phyloP scores from a whole-genome alignment of 37 sponge, comb jelly and placozoan species.

The Halisarca cf. caerulea region DNA sequence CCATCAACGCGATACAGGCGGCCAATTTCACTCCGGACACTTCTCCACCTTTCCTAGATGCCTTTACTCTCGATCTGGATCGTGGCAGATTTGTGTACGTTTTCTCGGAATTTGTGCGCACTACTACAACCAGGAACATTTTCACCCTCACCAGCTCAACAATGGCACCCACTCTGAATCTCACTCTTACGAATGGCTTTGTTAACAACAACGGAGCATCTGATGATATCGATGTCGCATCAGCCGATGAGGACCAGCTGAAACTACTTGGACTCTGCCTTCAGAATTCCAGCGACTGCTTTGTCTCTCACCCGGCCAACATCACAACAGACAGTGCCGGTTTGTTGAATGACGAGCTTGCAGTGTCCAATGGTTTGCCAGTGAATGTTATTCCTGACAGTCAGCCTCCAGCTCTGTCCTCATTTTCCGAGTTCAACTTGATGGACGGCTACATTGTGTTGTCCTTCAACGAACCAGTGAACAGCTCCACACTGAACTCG shows the following conservation, averaged over 20 bases:
- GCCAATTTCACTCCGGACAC: constrained; percentile 73
- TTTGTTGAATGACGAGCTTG: not conserved
- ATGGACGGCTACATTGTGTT: constrained; percentile 57
- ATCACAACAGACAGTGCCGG: constrained; percentile 42
- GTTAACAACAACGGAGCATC: not conserved
- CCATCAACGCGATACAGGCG: constrained; percentile 63
- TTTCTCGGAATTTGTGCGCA: constrained; percentile 58
- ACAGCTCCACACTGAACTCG: constrained; percentile 49
- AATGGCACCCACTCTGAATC: not conserved
- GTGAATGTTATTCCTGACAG: constrained; percentile 50
- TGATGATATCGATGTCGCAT: not conserved
- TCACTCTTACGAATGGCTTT: constrained; percentile 25
- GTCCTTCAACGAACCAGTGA: constrained; percentile 76
- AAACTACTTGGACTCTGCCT: constrained; percentile 50
- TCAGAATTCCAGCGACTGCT: constrained; percentile 41
- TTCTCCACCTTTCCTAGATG: constrained; percentile 61
- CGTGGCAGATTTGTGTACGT: constrained; percentile 45
- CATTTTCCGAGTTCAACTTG: constrained; percentile 68
- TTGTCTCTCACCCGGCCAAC: constrained; percentile 41
- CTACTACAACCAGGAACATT: not conserved
- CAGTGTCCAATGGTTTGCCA: not conserved
- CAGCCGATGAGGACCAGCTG: constrained; percentile 23
- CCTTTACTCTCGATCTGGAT: constrained; percentile 64
- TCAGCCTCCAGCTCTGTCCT: constrained; percentile 42
- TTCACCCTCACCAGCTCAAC: constrained; percentile 36